Percentiles rank a stretch among this genome's conserved stretches.
These are phyloP conservation scores for Rhorus exstirpatorius DNA, from an alignment of 2,888 invertebrate genomes.

Conservation along the genomic window DNA sequence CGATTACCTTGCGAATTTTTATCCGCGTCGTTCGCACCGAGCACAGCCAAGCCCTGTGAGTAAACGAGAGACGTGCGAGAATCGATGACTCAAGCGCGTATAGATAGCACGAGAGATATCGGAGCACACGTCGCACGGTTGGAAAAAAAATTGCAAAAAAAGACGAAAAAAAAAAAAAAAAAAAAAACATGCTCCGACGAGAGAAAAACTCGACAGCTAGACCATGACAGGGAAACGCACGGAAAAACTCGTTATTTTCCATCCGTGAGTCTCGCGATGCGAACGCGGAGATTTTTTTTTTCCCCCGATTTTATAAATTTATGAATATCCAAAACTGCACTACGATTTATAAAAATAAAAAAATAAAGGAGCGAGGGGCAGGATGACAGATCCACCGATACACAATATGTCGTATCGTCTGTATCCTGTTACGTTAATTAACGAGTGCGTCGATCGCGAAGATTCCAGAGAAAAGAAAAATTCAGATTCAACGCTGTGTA, in stretches of 20 bases:
- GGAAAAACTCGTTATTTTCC: slow-evolving; percentile 51
- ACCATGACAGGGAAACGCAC: slow-evolving; percentile 18
- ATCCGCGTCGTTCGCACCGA: slow-evolving; percentile 25
- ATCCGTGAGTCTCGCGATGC: slow-evolving; percentile 30
- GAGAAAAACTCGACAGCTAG: slow-evolving; percentile 34
- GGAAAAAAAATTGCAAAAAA: too few species aligned
- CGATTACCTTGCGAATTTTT: slow-evolving; percentile 78
- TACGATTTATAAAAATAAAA: slow-evolving; percentile 19
- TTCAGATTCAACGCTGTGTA: slow-evolving; percentile 1
- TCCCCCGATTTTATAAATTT: slow-evolving; percentile 37
- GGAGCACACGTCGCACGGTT: slow-evolving; percentile 13
- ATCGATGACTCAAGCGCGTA: slow-evolving; percentile 60
- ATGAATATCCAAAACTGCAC: slow-evolving; percentile 23
- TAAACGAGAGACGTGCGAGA: slow-evolving; percentile 55
- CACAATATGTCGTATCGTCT: slow-evolving; percentile 32
- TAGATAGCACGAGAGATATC: slow-evolving; percentile 37
- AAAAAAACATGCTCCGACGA: slow-evolving; percentile 16
- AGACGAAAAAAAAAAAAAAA: not conserved
- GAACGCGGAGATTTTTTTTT: slow-evolving; percentile 15
- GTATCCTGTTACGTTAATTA: slow-evolving; percentile 54
- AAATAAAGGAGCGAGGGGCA: not conserved
- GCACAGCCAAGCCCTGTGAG: slow-evolving; percentile 29
- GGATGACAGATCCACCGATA: not conserved
- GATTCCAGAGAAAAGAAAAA: slow-evolving; percentile 32
- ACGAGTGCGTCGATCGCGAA: slow-evolving; percentile 18